Evolutionary conservation across 2,888 invertebrate genomes (phyloP), one percentile per base, ranked within the genome.

Genomic region (Asteroscopus sphinx): DNA sequence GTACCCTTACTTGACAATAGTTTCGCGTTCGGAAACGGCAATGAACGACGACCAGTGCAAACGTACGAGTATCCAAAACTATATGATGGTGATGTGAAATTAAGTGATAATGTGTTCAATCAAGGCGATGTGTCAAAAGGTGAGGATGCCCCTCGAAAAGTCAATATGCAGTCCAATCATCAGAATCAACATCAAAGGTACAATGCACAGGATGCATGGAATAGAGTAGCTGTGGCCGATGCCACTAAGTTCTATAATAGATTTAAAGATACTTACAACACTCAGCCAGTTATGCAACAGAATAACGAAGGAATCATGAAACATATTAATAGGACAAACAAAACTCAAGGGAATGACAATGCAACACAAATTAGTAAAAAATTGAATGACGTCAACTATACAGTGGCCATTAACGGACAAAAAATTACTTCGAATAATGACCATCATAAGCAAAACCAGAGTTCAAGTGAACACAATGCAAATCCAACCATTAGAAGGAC

Each of bases 351-450:
- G 2, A 32, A 40, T 28, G 21, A 11, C 6, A 39, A 51, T 39
- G 21, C 41, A 13, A 26, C 41, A 25, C 16, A 53, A 8, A 44
- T 51, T 39, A 59, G 11, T 45, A 54, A 3, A 59, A 70, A 57
- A 52, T 62, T 32, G 16, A n/a, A 46, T 54, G 56, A 73, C 45
- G 51, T 55, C 40, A 65, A 41, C 30, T 17, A 17, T 0, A 40
- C 47, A 8, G 13, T 30, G 21, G 55, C 48, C 35, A 61, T 32
- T 49, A 48, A 44, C 12, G 41, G 49, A 16, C 51, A 37, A 13
- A 36, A 26, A 46, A 46, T 49, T 57, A 69, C 47, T 45, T 25
- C 13, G 36, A 47, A 28, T 47, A 37, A 48, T 28, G 47, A 52
- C 9, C 15, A 32, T 25, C 45, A 15, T 35, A 30, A 39, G 13